Conservation (phyloP, 2,888 invertebrate species). For the Oligia fasciuncula region DNA sequence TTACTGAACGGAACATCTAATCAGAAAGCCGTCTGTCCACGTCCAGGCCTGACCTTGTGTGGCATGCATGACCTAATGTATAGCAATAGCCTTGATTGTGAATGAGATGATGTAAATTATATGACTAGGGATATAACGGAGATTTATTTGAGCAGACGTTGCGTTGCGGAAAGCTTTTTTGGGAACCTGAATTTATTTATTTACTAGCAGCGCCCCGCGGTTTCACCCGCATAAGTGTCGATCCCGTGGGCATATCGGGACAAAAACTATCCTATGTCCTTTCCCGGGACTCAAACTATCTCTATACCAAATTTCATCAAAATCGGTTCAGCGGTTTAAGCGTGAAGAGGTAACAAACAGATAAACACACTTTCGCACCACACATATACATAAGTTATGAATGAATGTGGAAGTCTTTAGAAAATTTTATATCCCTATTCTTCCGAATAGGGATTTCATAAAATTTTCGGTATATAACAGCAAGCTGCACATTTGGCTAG, state of each 20-base stretch:
- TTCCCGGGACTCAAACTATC: too few relatives aligned
- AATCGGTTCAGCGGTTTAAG: too few relatives aligned
- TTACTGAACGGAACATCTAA: constrained; percentile 62
- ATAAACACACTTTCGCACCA: too few relatives aligned
- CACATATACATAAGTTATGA: too few relatives aligned
- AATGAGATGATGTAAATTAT: constrained; percentile 42
- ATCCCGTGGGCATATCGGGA: too few relatives aligned
- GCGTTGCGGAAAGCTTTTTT: background rate
- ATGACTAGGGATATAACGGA: constrained; percentile 7
- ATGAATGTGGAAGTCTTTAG: background rate
- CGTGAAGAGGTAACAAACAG: too few relatives aligned
- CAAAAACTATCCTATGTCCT: too few relatives aligned
- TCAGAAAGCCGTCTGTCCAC: constrained; percentile 54
- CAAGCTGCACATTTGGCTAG: background rate
- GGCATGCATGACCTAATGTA: constrained; percentile 50
- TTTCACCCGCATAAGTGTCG: too few relatives aligned
- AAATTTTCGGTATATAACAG: background rate
- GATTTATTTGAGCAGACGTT: constrained; percentile 22
- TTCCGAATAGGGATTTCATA: too few relatives aligned
- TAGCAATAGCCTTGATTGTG: constrained; percentile 46
- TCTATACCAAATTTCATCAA: too few relatives aligned
- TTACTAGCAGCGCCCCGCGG: too few relatives aligned
- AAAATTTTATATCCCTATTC: too few relatives aligned
- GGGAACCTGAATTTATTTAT: background rate
- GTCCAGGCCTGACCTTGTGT: constrained; percentile 56